Base-by-base conservation (phyloP, 2,888 invertebrate species). In the Ormyrus rosae region DNA sequence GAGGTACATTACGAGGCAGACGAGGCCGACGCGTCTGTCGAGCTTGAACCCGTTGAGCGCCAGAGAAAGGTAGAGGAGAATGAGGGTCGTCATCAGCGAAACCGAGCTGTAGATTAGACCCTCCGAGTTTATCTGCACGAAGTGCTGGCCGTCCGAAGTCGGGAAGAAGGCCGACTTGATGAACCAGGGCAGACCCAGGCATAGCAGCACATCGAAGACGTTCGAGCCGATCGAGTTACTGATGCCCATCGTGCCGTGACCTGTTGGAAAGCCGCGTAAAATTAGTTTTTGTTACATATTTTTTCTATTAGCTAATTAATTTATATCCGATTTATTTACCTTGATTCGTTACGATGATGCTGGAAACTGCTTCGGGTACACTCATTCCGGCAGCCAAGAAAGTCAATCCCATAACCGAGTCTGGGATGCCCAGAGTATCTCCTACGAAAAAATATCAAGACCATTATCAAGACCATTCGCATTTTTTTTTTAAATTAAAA, bases 341-440 rank as follows among this genome's bases (percentile, higher is more conserved):
- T 93, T 96, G 95, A 86, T 94, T 94, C 3, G 96, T 95, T 0
- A 97, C 96, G 69, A 97, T 93, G 8, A 97, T 94, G 88, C 96
- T 96, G 55, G 96, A 95, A 0, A 97, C 95, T 0, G 96, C 96
- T 92, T 97, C 97, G 0, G 97, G 97, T 0, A 97, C 93, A 86
- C 96, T 96, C 83, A 96, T 96, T 65, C 97, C 97, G 2, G 96
- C 96, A 0, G 97, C 96, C 50, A 97, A 92, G 85, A 97, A 95
- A 4, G 96, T 96, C 77, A 97, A 92, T 0, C 97, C 97, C 92
- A 96, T 96, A 11, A 97, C 95, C 51, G 96, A 95, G 90, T 97
- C 96, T 0, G 97, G 96, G 71, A 97, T 94, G 83, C 93, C 92
- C 13, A 96, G 91, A 0, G 96, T 95, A 86, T 95, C 95, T 68